Evolutionary conservation across 2,888 invertebrate species (phyloP), one percentile per base, ranked within the genome.

Genomic region (Drosophila heteroneura): DNA sequence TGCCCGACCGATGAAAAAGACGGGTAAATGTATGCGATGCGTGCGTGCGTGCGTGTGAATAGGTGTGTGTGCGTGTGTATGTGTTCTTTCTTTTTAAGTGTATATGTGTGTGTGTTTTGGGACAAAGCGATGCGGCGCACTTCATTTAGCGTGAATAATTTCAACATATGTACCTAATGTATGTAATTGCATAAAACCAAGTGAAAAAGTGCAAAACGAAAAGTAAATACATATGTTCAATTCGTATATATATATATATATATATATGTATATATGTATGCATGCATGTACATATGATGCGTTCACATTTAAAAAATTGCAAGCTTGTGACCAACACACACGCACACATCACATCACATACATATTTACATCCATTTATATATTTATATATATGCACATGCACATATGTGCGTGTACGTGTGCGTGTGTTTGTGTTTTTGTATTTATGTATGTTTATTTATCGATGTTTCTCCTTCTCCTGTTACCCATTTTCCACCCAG

Each of bases 121-220:
- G 74, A 81, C 79, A 79, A 81, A 81, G 78, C 66, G 66, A 67
- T 77, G 81, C 78, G 70, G 74, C 79, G 78, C 81, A 81, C 59
- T 67, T 70, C 60, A 32, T 57, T 76, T 63, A 53, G 57, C 47
- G 44, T 76, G 57, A 61, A 41, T 52, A 57, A 60, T 63, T 51
- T 59, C 41, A 53, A 49, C 37, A 57, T 47, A 33, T 41, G 12
- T 32, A 37, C 12, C 26, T 37, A 26, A 54, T 44, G 28, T 52
- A 49, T 61, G 19, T 47, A 67, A 67, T 72, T 76, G 72, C 65
- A 60, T 80, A 68, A 66, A 74, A 49, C 26, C 26, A 30, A 54
- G 57, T 52, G 54, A 41, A 51, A 47, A 47, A 26, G 14, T 32
- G 54, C 56, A 33, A 32, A 19, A 54, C 32, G 28, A 44, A 62